Conservation (phyloP, 2,113 vertebrate genomes). For the Rhinichthys klamathensis region DNA sequence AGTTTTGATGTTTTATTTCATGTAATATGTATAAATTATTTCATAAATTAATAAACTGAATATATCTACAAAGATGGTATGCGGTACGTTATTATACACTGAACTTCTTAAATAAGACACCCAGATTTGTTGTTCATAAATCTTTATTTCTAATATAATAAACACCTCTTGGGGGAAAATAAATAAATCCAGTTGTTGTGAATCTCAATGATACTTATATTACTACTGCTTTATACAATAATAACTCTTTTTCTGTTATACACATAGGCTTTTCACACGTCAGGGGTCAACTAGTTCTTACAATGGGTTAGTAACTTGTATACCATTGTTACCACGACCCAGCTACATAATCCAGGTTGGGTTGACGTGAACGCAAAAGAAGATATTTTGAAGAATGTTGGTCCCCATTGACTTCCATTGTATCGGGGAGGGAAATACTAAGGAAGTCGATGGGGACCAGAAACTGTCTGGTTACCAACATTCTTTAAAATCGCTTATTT, state of each 20-base stretch:
- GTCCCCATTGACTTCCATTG: too few relatives aligned
- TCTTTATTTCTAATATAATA: conserved; percentile 38
- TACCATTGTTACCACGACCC: neutral
- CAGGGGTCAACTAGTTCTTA: neutral
- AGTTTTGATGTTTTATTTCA: neutral
- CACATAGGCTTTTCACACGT: neutral
- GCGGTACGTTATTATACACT: too few relatives aligned
- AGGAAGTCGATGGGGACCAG: too few relatives aligned
- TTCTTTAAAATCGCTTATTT: too few relatives aligned
- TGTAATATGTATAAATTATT: neutral
- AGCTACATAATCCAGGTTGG: neutral
- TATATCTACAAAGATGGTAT: neutral
- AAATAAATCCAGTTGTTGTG: conserved; percentile 27
- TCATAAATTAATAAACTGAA: neutral
- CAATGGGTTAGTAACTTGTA: neutral
- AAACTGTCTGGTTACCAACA: too few relatives aligned
- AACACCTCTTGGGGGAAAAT: conserved; percentile 34
- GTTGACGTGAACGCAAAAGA: too few relatives aligned
- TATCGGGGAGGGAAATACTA: too few relatives aligned
- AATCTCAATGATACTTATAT: neutral
- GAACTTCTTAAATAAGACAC: conserved; percentile 4
- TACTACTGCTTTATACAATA: neutral
- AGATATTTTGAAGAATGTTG: too few relatives aligned
- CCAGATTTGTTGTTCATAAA: conserved; percentile 49
- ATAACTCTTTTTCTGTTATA: neutral